Percentiles rank a stretch among this genome's conserved stretches.
These are phyloP conservation scores for Pyralis farinalis DNA, from an alignment of 2,888 invertebrate genomes.

Conservation along the genomic window DNA sequence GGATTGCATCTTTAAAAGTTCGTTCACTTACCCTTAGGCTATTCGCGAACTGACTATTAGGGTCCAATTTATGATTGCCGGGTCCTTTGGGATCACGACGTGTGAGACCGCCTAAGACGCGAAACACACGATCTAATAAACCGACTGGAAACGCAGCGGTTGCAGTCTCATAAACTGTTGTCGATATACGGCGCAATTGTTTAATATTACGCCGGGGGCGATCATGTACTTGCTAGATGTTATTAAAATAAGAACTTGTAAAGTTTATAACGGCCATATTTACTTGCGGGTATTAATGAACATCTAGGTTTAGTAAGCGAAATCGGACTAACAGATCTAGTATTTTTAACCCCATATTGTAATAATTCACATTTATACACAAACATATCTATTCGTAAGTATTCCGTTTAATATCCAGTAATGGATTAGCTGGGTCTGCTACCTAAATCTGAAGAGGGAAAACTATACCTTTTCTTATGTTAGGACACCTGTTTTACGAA, in stretches of 20 bases:
- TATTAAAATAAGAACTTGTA: background rate
- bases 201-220: background rate
- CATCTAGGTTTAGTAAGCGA: no score
- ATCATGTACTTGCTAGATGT: background rate
- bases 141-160: background rate
- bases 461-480: no score
- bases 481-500: no score
- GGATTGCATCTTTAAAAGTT: constrained; percentile 25
- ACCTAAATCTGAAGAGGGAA: no score
- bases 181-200: background rate
- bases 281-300: background rate
- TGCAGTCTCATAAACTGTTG: background rate
- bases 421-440: no score
- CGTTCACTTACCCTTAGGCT: constrained; percentile 56
- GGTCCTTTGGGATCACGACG: constrained; percentile 46
- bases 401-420: no score
- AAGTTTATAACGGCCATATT: background rate
- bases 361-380: no score
- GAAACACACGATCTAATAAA: background rate
- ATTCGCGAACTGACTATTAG: constrained; percentile 51
- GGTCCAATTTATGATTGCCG: constrained; percentile 54
- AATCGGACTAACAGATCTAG: no score
- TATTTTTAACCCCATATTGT: no score
- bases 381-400: no score
- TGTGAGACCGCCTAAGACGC: constrained; percentile 58